These are phyloP conservation scores for Gibbula magus DNA, from an alignment of 2,888 invertebrate species.

Conservation along the genomic window DNA sequence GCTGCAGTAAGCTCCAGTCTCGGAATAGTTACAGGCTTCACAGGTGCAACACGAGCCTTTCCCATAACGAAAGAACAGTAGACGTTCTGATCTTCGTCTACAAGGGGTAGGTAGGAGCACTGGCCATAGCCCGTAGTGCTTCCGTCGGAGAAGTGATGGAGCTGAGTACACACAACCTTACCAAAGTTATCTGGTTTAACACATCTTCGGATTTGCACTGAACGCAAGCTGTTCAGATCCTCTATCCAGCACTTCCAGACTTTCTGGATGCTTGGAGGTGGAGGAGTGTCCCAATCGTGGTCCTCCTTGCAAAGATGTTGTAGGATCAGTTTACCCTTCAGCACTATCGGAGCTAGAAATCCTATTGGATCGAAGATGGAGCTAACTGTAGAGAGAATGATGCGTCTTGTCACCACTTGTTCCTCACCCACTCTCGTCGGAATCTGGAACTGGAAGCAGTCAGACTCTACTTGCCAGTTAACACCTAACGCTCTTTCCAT, in stretches of 20 bases:
- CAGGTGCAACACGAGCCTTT: constrained; percentile 36
- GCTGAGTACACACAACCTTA: neutral
- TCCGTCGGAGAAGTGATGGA: no score
- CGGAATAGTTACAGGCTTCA: constrained; percentile 34
- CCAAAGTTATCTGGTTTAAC: constrained; percentile 34
- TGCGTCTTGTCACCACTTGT: constrained; percentile 34
- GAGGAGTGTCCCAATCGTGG: constrained; percentile 41
- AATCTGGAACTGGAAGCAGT: constrained; percentile 37
- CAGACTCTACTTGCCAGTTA: constrained; percentile 42
- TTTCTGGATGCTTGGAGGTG: constrained; percentile 21
- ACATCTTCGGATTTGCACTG: constrained; percentile 13
- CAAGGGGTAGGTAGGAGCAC: no score
- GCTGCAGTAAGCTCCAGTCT: constrained; percentile 32
- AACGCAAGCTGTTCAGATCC: constrained; percentile 23
- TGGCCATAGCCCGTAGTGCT: no score
- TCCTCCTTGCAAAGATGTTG: constrained; percentile 35
- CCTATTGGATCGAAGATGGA: no score
- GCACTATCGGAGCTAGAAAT: no score
- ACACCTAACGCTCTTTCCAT: constrained; percentile 46
- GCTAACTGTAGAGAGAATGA: no score
- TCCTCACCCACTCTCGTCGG: neutral
- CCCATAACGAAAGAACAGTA: no score
- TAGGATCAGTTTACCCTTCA: constrained; percentile 41
- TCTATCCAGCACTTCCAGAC: constrained; percentile 29
- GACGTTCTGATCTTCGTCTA: no score